Evolutionary conservation across 37 sponge, comb jelly and placozoan genomes (phyloP), one percentile per base, ranked within the genome.

Genomic region (Ephydatia muelleri): DNA sequence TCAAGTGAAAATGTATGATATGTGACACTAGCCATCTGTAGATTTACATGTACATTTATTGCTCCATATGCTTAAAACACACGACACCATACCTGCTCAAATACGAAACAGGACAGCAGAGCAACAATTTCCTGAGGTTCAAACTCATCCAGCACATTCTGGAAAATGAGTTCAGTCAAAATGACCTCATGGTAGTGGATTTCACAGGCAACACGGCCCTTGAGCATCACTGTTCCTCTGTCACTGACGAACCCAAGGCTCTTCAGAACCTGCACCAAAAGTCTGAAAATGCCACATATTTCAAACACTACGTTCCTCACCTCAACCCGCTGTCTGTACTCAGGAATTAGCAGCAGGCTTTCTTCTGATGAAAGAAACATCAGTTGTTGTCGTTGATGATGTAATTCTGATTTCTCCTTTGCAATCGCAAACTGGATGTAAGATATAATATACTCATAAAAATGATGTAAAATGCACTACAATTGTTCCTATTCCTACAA

Each of bases 121-220:
- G 99, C 99, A 37, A 88, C 97, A 31, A 91, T 95, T 70, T 97
- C 97, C 30, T 88, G 85, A 14, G 93, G 85, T 21, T 84, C 82
- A 38, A 82, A 84, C 13, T 89, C 85, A 22, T 68, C 43, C 36
- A 99, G 83, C 37, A 91, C 65, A 75, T 96, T 99, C 25, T 92
- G 86, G 40, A 96, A 92, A 33, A 99, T 78, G 34, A 99, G 87
- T 78, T 99, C 99, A 13, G 99, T 99, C 31, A 96, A 65, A 43
- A 99, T 69, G 29, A 99, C 83, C 73, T 99, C 99, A 34, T 93
- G 92, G 22, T 85, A 88, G 78, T 90, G 91, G 27, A 96, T 72
- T n/a, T 95, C 95, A 83, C 95, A 95, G 6, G 97, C 95, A 8
- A 96, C 97, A 30, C 82, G 38, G 0, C 99, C 99, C 80, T 95